A percentile compares a stretch with the other conserved stretches of the same genome.
Conservation (phyloP, 2,888 invertebrate genomes). For the Apotomis capreana region DNA sequence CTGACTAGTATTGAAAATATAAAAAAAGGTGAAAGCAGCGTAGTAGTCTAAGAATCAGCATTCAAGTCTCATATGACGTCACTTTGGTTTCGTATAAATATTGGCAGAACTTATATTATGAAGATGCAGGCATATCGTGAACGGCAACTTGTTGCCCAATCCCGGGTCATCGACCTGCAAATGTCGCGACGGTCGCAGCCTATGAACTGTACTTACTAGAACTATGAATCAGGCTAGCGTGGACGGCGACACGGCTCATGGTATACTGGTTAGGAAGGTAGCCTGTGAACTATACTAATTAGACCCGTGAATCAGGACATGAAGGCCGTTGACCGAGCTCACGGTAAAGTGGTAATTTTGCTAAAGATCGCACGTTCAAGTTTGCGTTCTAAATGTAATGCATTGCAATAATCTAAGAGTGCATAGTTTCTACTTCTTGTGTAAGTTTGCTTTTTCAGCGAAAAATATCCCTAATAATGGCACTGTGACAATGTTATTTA, state of each 20-base stretch:
- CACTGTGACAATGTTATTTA: no score
- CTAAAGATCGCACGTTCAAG: slow-evolving; percentile 2
- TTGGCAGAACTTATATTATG: background rate
- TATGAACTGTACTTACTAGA: background rate
- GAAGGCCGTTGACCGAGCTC: background rate
- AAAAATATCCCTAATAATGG: no score
- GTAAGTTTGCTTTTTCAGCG: no score
- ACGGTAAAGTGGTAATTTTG: background rate
- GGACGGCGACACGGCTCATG: background rate
- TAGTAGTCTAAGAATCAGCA: no score
- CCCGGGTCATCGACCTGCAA: slow-evolving; percentile 30
- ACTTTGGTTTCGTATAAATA: no score
- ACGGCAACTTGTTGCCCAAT: slow-evolving; percentile 29
- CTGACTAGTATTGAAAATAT: no score
- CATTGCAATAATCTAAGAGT: slow-evolving; percentile 2
- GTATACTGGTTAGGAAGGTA: slow-evolving; percentile 9
- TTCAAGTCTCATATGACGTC: no score
- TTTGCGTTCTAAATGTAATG: slow-evolving; percentile 4
- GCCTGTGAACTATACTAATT: background rate
- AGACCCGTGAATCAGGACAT: background rate
- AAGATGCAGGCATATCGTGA: background rate
- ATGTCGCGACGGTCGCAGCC: slow-evolving; percentile 31
- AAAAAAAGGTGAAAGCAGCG: no score
- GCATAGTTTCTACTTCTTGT: no score
- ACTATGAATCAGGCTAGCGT: background rate